Evolutionary conservation across 2,888 invertebrate species (phyloP).

Genomic region (Phortica magna): DNA sequence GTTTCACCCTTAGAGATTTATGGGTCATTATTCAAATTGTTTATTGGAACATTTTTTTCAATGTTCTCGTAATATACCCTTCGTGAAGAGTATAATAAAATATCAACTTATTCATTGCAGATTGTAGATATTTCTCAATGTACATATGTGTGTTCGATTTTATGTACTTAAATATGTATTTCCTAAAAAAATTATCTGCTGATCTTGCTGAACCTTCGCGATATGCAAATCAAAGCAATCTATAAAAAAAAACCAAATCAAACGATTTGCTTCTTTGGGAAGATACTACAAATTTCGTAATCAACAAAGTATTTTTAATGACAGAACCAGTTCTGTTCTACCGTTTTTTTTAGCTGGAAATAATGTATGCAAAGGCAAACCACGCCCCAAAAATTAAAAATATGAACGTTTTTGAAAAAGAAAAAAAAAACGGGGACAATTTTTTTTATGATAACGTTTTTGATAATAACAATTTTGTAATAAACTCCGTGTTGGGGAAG

Average conservation of each 20-base stretch:
- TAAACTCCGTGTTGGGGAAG: neutral
- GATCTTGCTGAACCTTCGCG: constrained; percentile 7
- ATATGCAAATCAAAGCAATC: neutral
- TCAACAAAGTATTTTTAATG: neutral
- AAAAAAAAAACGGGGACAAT: neutral
- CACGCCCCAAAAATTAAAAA: constrained; percentile 3
- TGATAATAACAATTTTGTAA: neutral
- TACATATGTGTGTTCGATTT: too few relatives aligned
- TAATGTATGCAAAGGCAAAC: neutral
- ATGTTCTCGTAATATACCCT: too few relatives aligned
- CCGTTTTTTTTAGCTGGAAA: neutral
- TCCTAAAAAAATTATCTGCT: neutral
- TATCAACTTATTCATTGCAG: too few relatives aligned
- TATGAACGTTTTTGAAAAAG: neutral
- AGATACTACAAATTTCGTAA: neutral
- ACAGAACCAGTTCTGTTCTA: constrained; percentile 7
- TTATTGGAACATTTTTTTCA: too few relatives aligned
- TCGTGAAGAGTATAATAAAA: too few relatives aligned
- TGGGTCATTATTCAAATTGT: neutral
- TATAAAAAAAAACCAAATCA: neutral
- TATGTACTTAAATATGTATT: neutral
- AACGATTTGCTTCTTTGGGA: neutral
- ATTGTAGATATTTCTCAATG: too few relatives aligned
- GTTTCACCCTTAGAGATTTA: too few relatives aligned
- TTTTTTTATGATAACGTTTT: constrained; percentile 1